Conservation (phyloP, 1,140 invertebrate genomes). For the Arion vulgaris region DNA sequence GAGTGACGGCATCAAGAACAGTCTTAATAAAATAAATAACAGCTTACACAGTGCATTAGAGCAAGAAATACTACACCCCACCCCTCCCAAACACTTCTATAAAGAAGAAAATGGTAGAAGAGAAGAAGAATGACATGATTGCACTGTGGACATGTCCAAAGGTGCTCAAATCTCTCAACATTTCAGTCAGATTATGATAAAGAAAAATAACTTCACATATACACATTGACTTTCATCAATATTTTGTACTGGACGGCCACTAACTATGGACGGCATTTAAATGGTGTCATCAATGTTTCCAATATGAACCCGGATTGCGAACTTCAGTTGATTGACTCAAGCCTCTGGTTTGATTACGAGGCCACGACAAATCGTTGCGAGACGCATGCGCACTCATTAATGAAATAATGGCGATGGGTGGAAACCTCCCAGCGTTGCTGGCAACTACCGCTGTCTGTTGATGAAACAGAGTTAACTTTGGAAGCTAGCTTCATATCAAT, state of each 20-base stretch:
- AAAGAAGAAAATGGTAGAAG: no score
- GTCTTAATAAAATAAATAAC: no score
- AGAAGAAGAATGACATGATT: no score
- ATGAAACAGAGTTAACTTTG: neutral
- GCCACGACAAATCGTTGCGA: constrained; percentile 22
- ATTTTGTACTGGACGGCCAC: neutral
- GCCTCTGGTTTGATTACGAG: constrained; percentile 32
- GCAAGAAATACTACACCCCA: no score
- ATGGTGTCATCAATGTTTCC: neutral
- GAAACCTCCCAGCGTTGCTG: neutral
- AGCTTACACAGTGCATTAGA: no score
- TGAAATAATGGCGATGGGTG: constrained; percentile 20
- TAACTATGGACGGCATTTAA: neutral
- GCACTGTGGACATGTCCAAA: no score
- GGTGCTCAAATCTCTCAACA: no score
- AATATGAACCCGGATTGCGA: constrained; percentile 23
- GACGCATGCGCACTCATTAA: constrained; percentile 17
- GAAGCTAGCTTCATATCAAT: neutral
- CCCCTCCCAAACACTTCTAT: no score
- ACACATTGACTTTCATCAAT: no score
- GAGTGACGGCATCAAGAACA: no score
- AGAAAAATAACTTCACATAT: no score
- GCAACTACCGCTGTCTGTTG: neutral
- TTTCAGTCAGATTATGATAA: no score
- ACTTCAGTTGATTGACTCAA: constrained; percentile 15